Evolutionary conservation across 2,888 invertebrate species (phyloP), one percentile per base, ranked within the genome.

Genomic region (Dorcus parallelipipedus): DNA sequence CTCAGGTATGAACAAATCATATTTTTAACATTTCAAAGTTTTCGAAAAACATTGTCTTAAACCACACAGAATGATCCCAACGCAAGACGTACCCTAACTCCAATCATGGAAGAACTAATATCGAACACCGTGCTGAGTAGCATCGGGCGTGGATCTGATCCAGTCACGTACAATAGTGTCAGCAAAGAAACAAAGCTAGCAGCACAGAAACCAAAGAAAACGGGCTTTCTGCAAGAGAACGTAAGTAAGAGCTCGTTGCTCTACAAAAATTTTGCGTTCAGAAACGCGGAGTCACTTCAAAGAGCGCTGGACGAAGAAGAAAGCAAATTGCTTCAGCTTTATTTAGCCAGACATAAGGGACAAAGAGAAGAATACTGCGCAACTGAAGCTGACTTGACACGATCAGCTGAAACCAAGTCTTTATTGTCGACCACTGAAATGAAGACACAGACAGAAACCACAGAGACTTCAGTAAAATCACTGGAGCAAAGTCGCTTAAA

Each of bases 401-500:
- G n/a, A 7, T n/a, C 52, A 1, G 14, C 33, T 14, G n/a, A n/a
- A 23, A 26, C 38, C 23, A 38, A 14, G 9, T 26, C 50, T 23
- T 45, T 23, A 17, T 26, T 43, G 10, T 14, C 39, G 33, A 47
- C 54, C 14, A 42, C 9, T 26, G 51, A 14, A 8, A 47, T 3
- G 9, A 56, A 52, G 17, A 56, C 57, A 9, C 56, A 58, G 54
- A 64, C 56, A 5, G 56, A 64, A 54, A 57, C 69, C 3, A 67
- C 67, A 2, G 50, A 38, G 17, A 42, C 60, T 3, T 49, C 58
- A 2, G 41, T 38, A 50, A 6, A 42, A 45, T 26, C 45, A 42
- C 3, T 53, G 39, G 10, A 60, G 8, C 20, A 61, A 62, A 50
- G 59, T 20, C 56, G 60, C 14, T 56, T 77, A 41, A 61, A 69